Percentiles rank a stretch among this genome's conserved stretches.
phyloP scores from a whole-genome alignment of 2,888 invertebrate genomes.

The Disparrhopalites patrizii region DNA sequence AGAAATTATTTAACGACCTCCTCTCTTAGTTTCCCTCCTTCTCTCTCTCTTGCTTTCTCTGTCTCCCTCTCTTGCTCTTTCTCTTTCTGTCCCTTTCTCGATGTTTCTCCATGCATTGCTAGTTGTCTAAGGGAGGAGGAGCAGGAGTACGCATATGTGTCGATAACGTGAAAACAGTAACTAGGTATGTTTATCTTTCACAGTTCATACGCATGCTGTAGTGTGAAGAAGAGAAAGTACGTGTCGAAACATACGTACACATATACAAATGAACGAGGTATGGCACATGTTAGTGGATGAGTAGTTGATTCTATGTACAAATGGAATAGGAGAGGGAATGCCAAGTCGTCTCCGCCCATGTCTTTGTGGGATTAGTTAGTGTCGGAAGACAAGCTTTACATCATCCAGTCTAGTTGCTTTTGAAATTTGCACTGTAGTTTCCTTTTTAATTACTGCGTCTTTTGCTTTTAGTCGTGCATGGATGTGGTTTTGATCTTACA shows the following conservation, averaged over 20 bases:
- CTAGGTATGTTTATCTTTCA: not conserved
- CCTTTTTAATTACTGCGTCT: constrained; percentile 28
- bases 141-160: not conserved
- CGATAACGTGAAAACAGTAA: constrained; percentile 7
- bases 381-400: constrained; percentile 25
- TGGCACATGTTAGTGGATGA: too few relatives aligned
- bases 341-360: constrained; percentile 24
- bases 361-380: constrained; percentile 28
- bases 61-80: not conserved
- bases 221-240: too few relatives aligned
- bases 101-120: too few relatives aligned
- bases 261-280: too few relatives aligned
- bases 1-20: constrained; percentile 1
- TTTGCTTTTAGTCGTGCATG: constrained; percentile 14
- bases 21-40: not conserved
- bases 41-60: not conserved
- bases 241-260: not conserved
- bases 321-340: not conserved
- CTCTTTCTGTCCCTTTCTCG: not conserved
- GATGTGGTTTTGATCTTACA: constrained; percentile 21
- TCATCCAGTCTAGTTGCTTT: constrained; percentile 25
- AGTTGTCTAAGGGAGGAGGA: not conserved
- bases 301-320: too few relatives aligned
- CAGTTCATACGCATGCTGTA: too few relatives aligned
- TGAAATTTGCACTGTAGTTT: constrained; percentile 26